Base-by-base conservation (phyloP, 2,113 vertebrate genomes). In the Agapornis roseicollis region DNA sequence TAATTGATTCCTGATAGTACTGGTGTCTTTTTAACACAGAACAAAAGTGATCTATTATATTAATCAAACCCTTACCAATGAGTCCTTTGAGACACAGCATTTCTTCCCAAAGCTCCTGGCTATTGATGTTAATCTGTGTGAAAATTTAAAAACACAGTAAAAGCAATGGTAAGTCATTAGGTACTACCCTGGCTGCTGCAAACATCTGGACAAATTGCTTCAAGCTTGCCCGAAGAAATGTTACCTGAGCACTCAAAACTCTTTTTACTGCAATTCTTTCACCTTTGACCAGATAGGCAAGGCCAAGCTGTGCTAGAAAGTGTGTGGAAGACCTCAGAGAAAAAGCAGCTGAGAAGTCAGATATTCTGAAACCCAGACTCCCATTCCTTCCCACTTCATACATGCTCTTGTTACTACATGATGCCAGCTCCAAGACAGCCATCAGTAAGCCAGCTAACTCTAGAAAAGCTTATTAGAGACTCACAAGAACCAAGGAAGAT, bases 101-200 rank as follows among this genome's bases (percentile, higher is more conserved):
- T 86, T 99, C 99, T 65, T 99, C 98, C 99, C 99, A 99, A 68
- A 99, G 99, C 70, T 99, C 99, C 89, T 99, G 99, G 96, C 97
- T 99, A 79, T 89, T 98, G 94, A 99, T 92, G 76, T 97, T 97
- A 22, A 97, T 96, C 99, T 99, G 94, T 55, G 85, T 55, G 70
- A 88, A 97, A 89, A 97, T 65, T 35, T 11, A 27, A 82, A 87
- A 74, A 42, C 53, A 79, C 18, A 37, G 46, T 49, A 80, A 66
- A 69, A 80, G 39, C 79, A 84, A 46, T 50, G 90, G 17, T 35
- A 16, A 80, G 17, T 42, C 46, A 85, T 9, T 39, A 49, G 46
- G n/a, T 39, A 49, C 22, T 66, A 13, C 10, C 22, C 13, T 37
- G 29, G 12, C 9, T 66, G 31, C 37, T 85, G 66, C 69, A 58